Base-by-base conservation (phyloP, 2,113 vertebrate genomes). In the Pygathrix nemaeus region DNA sequence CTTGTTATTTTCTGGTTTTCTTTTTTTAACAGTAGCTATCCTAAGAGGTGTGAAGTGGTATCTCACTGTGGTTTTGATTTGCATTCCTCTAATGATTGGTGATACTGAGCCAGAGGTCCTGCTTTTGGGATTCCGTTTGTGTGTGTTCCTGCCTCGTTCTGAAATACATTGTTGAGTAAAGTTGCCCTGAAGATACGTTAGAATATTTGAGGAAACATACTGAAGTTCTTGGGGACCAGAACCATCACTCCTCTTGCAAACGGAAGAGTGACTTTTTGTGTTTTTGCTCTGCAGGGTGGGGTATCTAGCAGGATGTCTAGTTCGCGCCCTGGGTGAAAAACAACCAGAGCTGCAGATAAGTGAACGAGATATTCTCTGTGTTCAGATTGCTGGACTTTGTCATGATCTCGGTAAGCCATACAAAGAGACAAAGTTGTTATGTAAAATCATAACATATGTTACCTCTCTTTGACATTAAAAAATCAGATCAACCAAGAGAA, bases 381-480 rank as follows among this genome's bases (percentile, higher is more conserved):
- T 99, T 85, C 99, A 99, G 98, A 99, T 99, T 0, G 99, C 99
- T 18, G 99, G 99, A 2, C 99, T 99, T 85, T 99, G 99, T 93
- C 99, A 99, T 6, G 99, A 99, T 97, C 98, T 99, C 25, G 99
- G 99, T 99, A 98, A 98, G 98, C 59, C 68, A 8, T 52, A 10
- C n/a, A 35, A 94, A 93, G 48, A 95, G 35, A n/a, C 25, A 57
- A 17, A 66, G 32, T 18, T 68, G 27, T 79, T 20, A 14, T 5
- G 30, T 90, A 75, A 95, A 93, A 85, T 64, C n/a, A 2, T 59
- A 27, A 48, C 27, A 11, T 90, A 27, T 23, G 6, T 57, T 32
- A 40, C 30, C 48, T 90, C 75, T 38, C 25, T 85, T 82, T 90
- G 75, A 92, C 82, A 75, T 80, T 57, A 50, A 50, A 79, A 52